Conservation (phyloP, 2,888 invertebrate genomes). For the Anthoptus insignis region DNA sequence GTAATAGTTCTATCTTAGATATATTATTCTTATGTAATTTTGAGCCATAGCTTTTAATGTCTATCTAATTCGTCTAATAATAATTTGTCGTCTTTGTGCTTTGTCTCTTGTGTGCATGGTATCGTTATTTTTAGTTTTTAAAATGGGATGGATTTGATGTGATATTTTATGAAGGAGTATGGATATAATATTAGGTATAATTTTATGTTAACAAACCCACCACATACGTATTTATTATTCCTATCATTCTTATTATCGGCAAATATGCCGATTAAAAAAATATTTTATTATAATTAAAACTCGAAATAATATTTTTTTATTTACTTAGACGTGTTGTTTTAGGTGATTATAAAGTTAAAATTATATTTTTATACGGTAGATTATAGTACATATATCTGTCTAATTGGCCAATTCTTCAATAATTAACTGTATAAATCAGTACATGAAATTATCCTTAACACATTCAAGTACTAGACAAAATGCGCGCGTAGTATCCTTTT, state of each 20-base stretch:
- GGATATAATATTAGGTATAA: too few relatives aligned
- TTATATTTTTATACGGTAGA: not conserved
- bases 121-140: not conserved
- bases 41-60: conserved; percentile 10
- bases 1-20: conserved; percentile 13
- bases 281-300: not conserved
- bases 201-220: conserved; percentile 23
- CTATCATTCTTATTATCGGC: conserved; percentile 21
- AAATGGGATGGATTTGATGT: conserved; percentile 51
- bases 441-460: too few relatives aligned
- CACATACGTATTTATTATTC: conserved; percentile 20
- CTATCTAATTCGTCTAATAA: conserved; percentile 6
- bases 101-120: conserved; percentile 9
- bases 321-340: not conserved
- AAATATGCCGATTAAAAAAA: not conserved
- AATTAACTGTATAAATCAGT: too few relatives aligned
- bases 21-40: conserved; percentile 7
- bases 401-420: too few relatives aligned
- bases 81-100: conserved; percentile 9
- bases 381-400: too few relatives aligned
- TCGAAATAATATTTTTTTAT: not conserved
- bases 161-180: conserved; percentile 61
- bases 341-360: not conserved
- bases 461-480: not conserved
- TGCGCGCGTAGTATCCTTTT: not conserved